Conservation (phyloP, 2,797 vertebrate species). For the Rousettus madagascariensis region DNA sequence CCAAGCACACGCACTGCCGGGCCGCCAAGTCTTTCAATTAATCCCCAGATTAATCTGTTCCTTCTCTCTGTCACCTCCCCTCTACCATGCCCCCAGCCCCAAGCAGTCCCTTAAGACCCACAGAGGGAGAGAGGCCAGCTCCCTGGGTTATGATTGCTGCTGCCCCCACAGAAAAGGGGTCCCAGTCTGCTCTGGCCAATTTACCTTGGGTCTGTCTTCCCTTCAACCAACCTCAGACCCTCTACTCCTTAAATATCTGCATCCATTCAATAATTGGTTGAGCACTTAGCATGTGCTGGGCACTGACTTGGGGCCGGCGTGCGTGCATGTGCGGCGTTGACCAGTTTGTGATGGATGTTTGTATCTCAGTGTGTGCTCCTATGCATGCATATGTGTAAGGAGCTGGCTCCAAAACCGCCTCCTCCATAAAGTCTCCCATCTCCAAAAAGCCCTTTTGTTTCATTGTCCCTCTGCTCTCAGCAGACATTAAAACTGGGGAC, state of each 20-base stretch:
- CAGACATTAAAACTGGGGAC: not conserved
- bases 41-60: slow-evolving; percentile 54
- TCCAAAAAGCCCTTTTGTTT: not conserved
- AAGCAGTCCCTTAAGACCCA: not conserved
- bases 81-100: not conserved
- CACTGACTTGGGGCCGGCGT: not conserved
- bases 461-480: not conserved
- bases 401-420: not conserved
- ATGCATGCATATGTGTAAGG: not conserved
- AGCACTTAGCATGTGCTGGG: not conserved
- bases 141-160: not conserved
- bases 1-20: not conserved
- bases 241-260: not conserved
- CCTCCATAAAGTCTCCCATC: not conserved
- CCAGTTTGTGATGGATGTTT: not conserved
- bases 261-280: not conserved
- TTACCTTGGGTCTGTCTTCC: not conserved
- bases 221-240: not conserved
- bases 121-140: not conserved
- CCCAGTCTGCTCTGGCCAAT: not conserved
- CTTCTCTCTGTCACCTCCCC: not conserved
- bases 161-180: not conserved
- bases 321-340: not conserved
- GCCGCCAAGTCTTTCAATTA: slow-evolving; percentile 37
- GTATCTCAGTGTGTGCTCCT: not conserved